phyloP scores from a whole-genome alignment of 2,888 invertebrate species.

The Catotricha subobsoleta region DNA sequence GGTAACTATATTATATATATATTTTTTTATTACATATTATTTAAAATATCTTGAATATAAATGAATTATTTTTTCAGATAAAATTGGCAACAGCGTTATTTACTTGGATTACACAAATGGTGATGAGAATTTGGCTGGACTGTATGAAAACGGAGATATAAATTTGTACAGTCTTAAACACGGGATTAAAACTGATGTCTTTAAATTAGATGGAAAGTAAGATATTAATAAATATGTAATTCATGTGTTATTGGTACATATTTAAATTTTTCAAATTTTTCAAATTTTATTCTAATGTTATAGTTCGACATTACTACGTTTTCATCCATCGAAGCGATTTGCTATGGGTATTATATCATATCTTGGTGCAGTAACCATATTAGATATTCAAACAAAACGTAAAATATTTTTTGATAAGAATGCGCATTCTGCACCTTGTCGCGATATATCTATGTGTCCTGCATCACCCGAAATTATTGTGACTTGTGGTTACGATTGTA shows the following conservation, averaged over 20 bases:
- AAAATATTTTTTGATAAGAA: slow-evolving; percentile 19
- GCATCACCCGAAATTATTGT: slow-evolving; percentile 22
- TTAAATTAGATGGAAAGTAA: slow-evolving; percentile 3
- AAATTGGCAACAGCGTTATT: slow-evolving; percentile 19
- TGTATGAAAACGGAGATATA: slow-evolving; percentile 23
- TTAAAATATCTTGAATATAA: too few relatives aligned
- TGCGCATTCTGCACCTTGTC: slow-evolving; percentile 25
- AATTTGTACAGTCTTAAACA: slow-evolving; percentile 17
- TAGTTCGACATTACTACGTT: slow-evolving; percentile 24
- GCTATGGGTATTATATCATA: slow-evolving; percentile 23
- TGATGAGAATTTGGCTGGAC: slow-evolving; percentile 25
- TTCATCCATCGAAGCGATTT: slow-evolving; percentile 26
- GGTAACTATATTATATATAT: slow-evolving; percentile 12
- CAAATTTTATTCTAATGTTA: slow-evolving; percentile 1
- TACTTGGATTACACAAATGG: slow-evolving; percentile 25
- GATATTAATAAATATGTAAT: neutral
- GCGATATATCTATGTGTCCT: slow-evolving; percentile 24
- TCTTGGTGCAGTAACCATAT: slow-evolving; percentile 22
- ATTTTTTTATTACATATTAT: too few relatives aligned
- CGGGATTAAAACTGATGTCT: slow-evolving; percentile 1
- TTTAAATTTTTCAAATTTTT: neutral
- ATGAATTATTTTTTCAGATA: slow-evolving; percentile 17
- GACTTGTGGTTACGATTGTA: slow-evolving; percentile 27
- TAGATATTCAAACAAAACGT: slow-evolving; percentile 23
- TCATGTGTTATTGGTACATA: neutral